Conservation (phyloP, 2,797 vertebrate genomes). For the Lutra lutra region DNA sequence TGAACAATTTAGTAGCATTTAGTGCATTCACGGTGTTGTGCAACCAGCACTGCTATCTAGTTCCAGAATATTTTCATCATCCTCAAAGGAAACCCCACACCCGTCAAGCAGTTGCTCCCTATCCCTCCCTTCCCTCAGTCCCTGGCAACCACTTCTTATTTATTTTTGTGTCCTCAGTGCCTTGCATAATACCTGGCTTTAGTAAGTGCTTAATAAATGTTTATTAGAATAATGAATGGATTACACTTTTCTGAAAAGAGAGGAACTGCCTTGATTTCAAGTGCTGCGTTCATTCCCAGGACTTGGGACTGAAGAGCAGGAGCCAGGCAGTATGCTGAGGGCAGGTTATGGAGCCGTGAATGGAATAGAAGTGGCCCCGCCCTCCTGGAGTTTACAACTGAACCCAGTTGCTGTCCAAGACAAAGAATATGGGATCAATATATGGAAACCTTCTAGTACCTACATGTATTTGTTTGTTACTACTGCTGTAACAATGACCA, state of each 20-base stretch:
- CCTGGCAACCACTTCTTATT: not conserved
- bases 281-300: not conserved
- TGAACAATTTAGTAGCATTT: not conserved
- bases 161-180: conserved; percentile 7
- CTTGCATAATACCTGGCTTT: not conserved
- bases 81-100: not conserved
- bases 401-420: not conserved
- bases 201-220: not conserved
- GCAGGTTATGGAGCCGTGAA: not conserved
- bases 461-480: not conserved
- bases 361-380: not conserved
- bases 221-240: conserved; percentile 20
- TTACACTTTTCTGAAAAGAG: not conserved
- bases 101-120: not conserved
- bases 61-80: conserved; percentile 3
- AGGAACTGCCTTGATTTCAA: not conserved
- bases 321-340: not conserved
- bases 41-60: not conserved
- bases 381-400: not conserved
- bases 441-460: not conserved
- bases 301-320: not conserved
- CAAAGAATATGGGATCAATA: not conserved
- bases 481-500: not conserved
- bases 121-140: not conserved
- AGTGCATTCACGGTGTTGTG: not conserved